phyloP scores from a whole-genome alignment of 2,888 invertebrate species.

The Noctua janthina region DNA sequence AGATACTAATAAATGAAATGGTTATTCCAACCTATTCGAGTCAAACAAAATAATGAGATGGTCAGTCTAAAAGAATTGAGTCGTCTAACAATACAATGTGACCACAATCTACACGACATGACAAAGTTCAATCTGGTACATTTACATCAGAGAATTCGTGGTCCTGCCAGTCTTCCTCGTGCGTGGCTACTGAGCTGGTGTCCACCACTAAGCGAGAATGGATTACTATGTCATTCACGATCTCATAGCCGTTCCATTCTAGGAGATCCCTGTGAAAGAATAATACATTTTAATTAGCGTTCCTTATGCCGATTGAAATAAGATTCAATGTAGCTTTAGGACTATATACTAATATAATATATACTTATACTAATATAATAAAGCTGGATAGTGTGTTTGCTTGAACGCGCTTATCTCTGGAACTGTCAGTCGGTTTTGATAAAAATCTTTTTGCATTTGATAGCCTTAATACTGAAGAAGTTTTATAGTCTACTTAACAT shows the following conservation, averaged over 20 bases:
- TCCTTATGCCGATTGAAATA: too few relatives aligned
- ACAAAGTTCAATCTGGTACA: conserved; percentile 52
- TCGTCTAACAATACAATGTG: conserved; percentile 7
- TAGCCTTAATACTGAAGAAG: too few relatives aligned
- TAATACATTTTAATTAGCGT: not conserved
- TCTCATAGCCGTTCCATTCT: conserved; percentile 86
- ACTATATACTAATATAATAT: too few relatives aligned
- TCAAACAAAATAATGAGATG: not conserved
- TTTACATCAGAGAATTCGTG: conserved; percentile 83
- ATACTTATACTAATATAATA: too few relatives aligned
- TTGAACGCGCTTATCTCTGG: too few relatives aligned
- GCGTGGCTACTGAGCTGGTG: conserved; percentile 68
- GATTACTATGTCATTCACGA: conserved; percentile 78
- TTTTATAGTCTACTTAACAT: too few relatives aligned
- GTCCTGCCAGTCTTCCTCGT: conserved; percentile 79
- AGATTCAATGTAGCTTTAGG: too few relatives aligned
- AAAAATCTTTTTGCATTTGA: too few relatives aligned
- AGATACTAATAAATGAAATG: not conserved
- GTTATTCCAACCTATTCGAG: not conserved
- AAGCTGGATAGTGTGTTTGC: too few relatives aligned
- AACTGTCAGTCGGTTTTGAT: too few relatives aligned
- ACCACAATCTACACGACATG: conserved; percentile 33
- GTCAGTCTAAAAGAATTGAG: not conserved
- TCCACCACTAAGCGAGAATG: conserved; percentile 78
- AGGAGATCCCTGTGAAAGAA: conserved; percentile 80